Conservation (phyloP, 2,888 invertebrate genomes). For the Hypercompe scribonia region DNA sequence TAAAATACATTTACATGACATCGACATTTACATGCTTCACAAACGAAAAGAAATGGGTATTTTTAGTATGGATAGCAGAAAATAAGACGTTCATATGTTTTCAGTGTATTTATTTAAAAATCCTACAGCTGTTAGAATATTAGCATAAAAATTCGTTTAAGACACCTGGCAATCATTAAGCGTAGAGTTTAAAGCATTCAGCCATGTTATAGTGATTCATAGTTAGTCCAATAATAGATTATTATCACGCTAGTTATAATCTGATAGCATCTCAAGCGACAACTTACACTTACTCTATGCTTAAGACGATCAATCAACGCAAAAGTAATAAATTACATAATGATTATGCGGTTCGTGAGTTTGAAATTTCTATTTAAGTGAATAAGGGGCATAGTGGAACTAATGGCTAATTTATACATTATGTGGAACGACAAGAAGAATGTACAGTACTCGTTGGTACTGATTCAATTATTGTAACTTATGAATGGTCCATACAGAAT, state of each 20-base stretch:
- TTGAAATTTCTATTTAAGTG: background rate
- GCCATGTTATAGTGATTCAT: background rate
- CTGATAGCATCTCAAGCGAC: background rate
- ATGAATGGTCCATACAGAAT: background rate
- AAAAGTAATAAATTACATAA: background rate
- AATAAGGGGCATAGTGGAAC: background rate
- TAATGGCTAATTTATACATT: background rate
- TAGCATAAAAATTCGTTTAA: background rate
- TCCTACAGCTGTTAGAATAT: background rate
- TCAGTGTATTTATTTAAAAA: background rate
- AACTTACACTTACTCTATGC: background rate
- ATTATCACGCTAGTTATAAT: background rate
- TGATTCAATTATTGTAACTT: background rate
- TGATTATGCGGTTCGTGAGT: background rate
- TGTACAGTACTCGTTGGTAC: background rate
- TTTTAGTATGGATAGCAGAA: no score
- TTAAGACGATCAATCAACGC: conserved; percentile 3
- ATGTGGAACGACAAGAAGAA: background rate
- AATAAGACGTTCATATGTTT: no score
- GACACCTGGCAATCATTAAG: background rate
- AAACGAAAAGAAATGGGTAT: background rate
- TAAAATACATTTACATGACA: no score
- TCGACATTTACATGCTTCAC: background rate
- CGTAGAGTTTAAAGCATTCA: background rate
- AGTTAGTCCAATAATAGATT: background rate